These are phyloP conservation scores for Samia ricini DNA, from an alignment of 1,140 invertebrate species.

Conservation along the genomic window DNA sequence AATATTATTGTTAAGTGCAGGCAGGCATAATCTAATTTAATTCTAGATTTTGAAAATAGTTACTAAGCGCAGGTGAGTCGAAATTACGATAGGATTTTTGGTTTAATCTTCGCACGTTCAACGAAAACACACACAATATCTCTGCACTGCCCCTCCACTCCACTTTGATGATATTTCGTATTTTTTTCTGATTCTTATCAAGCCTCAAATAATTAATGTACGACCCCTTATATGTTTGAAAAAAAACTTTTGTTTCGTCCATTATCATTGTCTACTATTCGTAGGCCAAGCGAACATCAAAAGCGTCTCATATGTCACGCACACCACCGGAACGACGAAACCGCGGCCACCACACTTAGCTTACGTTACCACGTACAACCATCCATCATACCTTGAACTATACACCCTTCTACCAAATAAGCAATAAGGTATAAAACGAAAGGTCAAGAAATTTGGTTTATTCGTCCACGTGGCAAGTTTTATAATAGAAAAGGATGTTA, in stretches of 20 bases:
- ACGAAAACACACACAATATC: too few species aligned
- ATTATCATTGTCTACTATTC: slow-evolving; percentile 5
- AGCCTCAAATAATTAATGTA: too few species aligned
- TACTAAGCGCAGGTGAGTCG: too few species aligned
- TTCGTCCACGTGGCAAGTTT: slow-evolving; percentile 6
- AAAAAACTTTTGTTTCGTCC: background rate
- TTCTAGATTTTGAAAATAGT: too few species aligned
- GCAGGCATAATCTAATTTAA: too few species aligned
- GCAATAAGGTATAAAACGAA: background rate
- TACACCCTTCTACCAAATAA: background rate
- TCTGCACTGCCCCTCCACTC: too few species aligned
- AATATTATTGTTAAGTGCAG: too few species aligned
- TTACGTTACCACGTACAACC: slow-evolving; percentile 30
- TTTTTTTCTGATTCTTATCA: too few species aligned
- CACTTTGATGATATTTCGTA: too few species aligned
- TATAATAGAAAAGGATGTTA: slow-evolving; percentile 13
- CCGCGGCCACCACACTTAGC: slow-evolving; percentile 38
- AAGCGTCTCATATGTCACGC: slow-evolving; percentile 43
- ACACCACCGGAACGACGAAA: slow-evolving; percentile 55
- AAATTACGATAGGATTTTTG: too few species aligned
- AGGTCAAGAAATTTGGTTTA: background rate
- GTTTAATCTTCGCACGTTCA: too few species aligned
- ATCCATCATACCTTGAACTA: slow-evolving; percentile 23
- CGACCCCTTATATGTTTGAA: background rate
- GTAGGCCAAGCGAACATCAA: slow-evolving; percentile 7